Evolutionary conservation across 2,888 invertebrate genomes (phyloP), one percentile per base, ranked within the genome.

Genomic region (Torymus aiolomorphi): DNA sequence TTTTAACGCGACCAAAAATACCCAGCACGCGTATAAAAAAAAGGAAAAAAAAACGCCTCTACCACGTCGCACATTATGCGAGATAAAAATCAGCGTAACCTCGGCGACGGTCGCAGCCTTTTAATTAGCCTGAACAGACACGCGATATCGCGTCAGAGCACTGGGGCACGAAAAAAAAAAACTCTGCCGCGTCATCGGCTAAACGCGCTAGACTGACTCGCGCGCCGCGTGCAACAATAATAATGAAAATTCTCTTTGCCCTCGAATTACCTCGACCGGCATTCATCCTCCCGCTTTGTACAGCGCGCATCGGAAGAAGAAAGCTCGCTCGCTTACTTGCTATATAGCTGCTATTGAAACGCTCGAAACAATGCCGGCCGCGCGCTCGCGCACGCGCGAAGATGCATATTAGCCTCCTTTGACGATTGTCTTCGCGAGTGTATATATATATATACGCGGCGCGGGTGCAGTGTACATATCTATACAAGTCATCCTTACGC

Each of bases 21-120:
- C 8, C 42, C 42, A 42, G 8, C 8, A 10, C 42, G 8, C 8
- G 5, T 42, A 42, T 42, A 42, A 42, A 42, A 42, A 5, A 8
- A 42, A 42, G 8, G 8, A 42, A 10, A 42, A 42, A 42, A 1
- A 42, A 5, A 42, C 8, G n/a, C 51, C 59, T 8, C 16, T 42
- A 13, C 61, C 20, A 51, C 71, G 71, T 71, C 24, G n/a, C 24
- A 61, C 71, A 71, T 71, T 71, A 49, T 12, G 18, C 24, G 71
- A 61, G 71, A 71, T 71, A 71, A 61, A 24, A 59, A 71, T 71
- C 71, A 24, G 18, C 71, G 49, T 20, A 63, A 11, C 24, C 42
- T n/a, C 42, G 16, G 2, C 62, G 42, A 42, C 31, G 12, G 20
- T 31, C 14, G 20, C 20, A 42, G 42, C 42, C 42, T 65, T 65